phyloP scores from a whole-genome alignment of 2,888 invertebrate genomes.

The Euspilapteryx auroguttella region DNA sequence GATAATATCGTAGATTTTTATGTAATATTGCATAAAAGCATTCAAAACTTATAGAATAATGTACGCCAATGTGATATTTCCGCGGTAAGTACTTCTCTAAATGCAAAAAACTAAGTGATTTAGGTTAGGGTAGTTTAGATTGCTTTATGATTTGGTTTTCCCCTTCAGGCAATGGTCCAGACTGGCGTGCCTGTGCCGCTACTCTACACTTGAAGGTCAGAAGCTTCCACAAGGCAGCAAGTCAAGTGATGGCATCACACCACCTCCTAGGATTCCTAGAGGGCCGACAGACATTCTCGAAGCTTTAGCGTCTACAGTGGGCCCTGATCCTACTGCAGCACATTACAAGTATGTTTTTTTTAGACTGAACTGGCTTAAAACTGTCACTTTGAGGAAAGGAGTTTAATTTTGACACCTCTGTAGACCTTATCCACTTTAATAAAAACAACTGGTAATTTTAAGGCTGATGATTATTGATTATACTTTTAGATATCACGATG shows the following conservation, averaged over 20 bases:
- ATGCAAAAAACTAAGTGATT: conserved; percentile 1
- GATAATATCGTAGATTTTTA: neutral
- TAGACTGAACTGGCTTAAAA: no score
- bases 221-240: conserved; percentile 25
- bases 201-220: conserved; percentile 33
- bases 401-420: no score
- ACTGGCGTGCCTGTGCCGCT: conserved; percentile 30
- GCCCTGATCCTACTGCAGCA: conserved; percentile 81
- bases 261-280: conserved; percentile 72
- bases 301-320: conserved; percentile 77
- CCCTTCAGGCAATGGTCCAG: conserved; percentile 32
- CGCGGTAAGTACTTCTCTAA: conserved; percentile 16
- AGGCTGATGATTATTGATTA: no score
- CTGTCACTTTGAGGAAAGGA: no score
- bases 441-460: no score
- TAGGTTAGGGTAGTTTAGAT: neutral
- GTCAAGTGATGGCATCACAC: conserved; percentile 43
- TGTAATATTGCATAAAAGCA: no score
- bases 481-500: conserved; percentile 80
- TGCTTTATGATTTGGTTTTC: conserved; percentile 1
- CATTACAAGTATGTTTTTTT: conserved; percentile 67
- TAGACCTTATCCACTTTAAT: no score
- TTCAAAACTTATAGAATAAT: conserved; percentile 13
- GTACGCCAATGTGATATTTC: conserved; percentile 25
- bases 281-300: conserved; percentile 81